Conservation (phyloP, 2,888 invertebrate species). For the Belgica antarctica region DNA sequence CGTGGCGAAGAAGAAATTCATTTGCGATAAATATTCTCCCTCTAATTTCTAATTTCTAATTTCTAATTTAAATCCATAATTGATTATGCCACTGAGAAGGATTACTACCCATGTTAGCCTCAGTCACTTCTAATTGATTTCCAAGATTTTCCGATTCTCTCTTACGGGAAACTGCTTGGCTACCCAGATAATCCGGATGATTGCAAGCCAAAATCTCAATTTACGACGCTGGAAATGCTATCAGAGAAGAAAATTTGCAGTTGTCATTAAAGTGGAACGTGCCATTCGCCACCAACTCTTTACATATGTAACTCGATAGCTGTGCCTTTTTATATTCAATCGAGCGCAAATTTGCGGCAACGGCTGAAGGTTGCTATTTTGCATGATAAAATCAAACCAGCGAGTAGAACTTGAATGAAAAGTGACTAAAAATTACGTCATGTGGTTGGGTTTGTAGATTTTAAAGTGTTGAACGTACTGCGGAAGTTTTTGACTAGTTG, state of each 20-base stretch:
- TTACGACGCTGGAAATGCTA: not conserved
- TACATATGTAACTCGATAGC: constrained; percentile 15
- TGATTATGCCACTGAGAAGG: not conserved
- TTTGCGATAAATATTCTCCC: not conserved
- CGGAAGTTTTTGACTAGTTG: too few relatives aligned
- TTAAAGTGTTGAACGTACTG: too few relatives aligned
- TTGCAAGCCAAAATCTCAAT: too few relatives aligned
- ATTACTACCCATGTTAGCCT: not conserved
- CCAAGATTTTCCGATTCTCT: not conserved
- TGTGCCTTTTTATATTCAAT: not conserved
- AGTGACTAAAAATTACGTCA: not conserved
- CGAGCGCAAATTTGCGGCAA: constrained; percentile 8
- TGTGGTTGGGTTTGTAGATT: too few relatives aligned
- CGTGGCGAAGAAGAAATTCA: not conserved
- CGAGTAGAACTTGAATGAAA: not conserved
- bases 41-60: too few relatives aligned
- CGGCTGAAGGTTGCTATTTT: not conserved
- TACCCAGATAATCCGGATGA: too few relatives aligned
- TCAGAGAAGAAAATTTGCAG: constrained; percentile 2
- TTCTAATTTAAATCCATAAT: not conserved
- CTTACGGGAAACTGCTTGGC: too few relatives aligned
- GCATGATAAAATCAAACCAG: not conserved
- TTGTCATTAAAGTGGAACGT: constrained; percentile 3
- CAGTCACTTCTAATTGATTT: not conserved
- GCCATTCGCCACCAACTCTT: not conserved